Evolutionary conservation across 2,888 invertebrate species (phyloP).

Genomic region (Apantesis nais): DNA sequence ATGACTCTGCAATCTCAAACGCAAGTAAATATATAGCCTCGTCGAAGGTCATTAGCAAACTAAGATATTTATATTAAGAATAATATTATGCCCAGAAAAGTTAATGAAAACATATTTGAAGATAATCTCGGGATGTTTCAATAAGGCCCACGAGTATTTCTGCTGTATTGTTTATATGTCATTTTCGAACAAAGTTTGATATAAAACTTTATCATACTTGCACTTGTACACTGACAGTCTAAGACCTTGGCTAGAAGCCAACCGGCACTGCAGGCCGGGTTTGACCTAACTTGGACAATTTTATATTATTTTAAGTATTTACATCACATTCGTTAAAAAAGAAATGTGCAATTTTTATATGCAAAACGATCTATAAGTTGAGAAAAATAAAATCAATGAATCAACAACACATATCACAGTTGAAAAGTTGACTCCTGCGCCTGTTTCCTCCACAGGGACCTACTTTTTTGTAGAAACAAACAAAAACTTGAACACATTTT

Average conservation of each 20-base stretch:
- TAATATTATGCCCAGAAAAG: neutral
- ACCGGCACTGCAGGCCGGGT: conserved; percentile 41
- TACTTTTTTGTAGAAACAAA: too few relatives aligned
- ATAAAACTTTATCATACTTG: conserved; percentile 30
- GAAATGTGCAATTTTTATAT: neutral
- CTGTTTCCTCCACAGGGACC: neutral
- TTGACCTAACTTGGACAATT: conserved; percentile 48
- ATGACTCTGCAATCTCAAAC: conserved; percentile 37
- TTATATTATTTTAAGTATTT: neutral
- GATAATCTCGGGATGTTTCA: neutral
- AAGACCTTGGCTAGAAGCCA: conserved; percentile 42
- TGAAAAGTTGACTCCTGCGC: neutral
- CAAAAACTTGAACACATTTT: neutral
- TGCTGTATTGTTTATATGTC: conserved; percentile 15
- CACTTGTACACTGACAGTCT: conserved; percentile 37
- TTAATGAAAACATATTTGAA: neutral
- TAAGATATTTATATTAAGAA: neutral
- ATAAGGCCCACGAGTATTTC: neutral
- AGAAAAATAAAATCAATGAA: neutral
- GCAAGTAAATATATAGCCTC: conserved; percentile 25
- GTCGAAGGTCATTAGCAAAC: neutral
- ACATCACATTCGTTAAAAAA: neutral
- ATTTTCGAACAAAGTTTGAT: conserved; percentile 37
- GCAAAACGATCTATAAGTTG: neutral
- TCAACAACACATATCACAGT: neutral